Evolutionary conservation across 2,888 invertebrate genomes (phyloP), one percentile per base, ranked within the genome.

Genomic region (Lymantria dispar): DNA sequence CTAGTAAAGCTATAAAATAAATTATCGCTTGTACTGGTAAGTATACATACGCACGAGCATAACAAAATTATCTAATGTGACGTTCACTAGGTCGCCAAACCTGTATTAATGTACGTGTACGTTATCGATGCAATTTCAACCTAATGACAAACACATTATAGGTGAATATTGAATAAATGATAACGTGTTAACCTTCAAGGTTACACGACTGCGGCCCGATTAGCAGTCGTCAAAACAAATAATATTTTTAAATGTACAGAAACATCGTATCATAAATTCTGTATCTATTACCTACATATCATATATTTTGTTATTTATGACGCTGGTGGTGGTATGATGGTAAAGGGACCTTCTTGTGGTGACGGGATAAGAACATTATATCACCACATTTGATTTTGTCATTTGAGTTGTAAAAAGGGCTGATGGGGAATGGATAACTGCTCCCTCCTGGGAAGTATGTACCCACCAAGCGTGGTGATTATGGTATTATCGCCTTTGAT

Each of bases 1-100:
- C n/a, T n/a, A n/a, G n/a, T n/a, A n/a, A n/a, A 8, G 38, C n/a
- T 12, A 38, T 38, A 38, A 38, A 38, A 38, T 38, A 38, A 38
- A 38, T 38, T 38, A 38, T n/a, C 38, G 38, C n/a, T 15, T 14
- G 14, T 3, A 40, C 40, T 14, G 40, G 14, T 40, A 15, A 11
- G 1, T 8, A 7, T 39, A 8, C 14, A n/a, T n/a, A 13, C 40
- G 40, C n/a, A 40, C 38, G n/a, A 33, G 38, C 11, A 36, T 38
- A 38, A 38, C 7, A 12, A 38, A 10, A 38, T 38, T 38, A 38
- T 38, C 12, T 38, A 40, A 43, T 40, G n/a, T 68, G 64, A 69
- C 65, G 70, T 58, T 58, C 62, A 72, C 69, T 73, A 68, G 76
- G 76, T 78, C 77, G 72, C 71, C 71, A 78, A 80, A 81, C 80